Conservation (phyloP, 2,797 vertebrate species). For the Pseudotriccus pelzelni region DNA sequence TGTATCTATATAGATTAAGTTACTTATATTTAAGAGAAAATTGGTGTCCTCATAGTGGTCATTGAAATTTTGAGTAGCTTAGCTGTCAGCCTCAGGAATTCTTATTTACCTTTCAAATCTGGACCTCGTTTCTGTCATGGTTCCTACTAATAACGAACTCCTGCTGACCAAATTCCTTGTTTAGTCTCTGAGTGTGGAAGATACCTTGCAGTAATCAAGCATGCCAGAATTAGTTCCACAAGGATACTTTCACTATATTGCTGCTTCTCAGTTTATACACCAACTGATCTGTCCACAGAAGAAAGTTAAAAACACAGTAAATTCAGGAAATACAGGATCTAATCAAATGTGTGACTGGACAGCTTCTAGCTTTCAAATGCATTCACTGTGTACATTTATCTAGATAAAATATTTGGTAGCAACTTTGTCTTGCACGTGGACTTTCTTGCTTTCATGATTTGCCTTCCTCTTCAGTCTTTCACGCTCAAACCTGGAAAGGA, state of each 20-base stretch:
- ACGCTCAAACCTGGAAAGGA: background rate
- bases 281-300: background rate
- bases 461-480: background rate
- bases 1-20: background rate
- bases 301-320: background rate
- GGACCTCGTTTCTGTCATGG: background rate
- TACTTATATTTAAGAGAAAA: background rate
- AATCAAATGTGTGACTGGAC: background rate
- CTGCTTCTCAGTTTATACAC: background rate
- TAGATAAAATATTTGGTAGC: background rate
- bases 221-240: background rate
- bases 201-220: background rate
- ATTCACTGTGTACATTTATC: background rate
- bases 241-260: background rate
- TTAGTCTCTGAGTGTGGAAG: background rate
- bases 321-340: background rate
- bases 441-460: background rate
- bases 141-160: background rate
- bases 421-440: background rate
- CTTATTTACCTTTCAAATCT: background rate
- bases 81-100: background rate
- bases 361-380: background rate
- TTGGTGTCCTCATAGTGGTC: background rate
- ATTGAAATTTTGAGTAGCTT: background rate
- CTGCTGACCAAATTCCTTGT: background rate